These are phyloP conservation scores for Drosophila ogumai DNA, from an alignment of 1,140 invertebrate genomes.

Conservation along the genomic window DNA sequence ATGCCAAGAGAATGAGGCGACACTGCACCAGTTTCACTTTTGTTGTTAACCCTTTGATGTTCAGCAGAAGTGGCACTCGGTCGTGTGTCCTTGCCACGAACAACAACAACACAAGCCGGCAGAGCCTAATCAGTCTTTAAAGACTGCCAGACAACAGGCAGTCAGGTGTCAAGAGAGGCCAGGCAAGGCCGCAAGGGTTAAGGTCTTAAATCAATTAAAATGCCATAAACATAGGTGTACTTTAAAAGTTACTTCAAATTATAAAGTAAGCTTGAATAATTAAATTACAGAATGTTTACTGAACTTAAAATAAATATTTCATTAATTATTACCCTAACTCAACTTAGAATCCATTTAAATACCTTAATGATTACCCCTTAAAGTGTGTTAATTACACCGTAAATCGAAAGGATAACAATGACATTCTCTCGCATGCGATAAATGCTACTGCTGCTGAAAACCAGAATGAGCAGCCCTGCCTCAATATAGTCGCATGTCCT, in stretches of 20 bases:
- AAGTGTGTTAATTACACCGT: slow-evolving; percentile 48
- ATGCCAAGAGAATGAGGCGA: slow-evolving; percentile 24
- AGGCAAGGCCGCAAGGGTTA: background rate
- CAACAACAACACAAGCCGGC: slow-evolving; percentile 27
- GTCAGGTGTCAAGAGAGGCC: slow-evolving; percentile 41
- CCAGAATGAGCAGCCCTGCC: slow-evolving; percentile 65
- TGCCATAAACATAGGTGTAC: slow-evolving; percentile 1
- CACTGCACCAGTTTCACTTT: slow-evolving; percentile 67
- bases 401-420: slow-evolving; percentile 3
- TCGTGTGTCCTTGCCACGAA: slow-evolving; percentile 61
- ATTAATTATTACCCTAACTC: background rate
- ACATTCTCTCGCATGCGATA: slow-evolving; percentile 65
- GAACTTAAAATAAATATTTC: background rate
- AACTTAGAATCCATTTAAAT: slow-evolving; percentile 19
- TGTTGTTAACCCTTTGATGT: slow-evolving; percentile 78
- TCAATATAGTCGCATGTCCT: slow-evolving; percentile 49
- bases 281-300: fast-evolving
- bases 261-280: background rate
- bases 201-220: slow-evolving; percentile 54
- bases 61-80: slow-evolving; percentile 73
- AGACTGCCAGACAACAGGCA: slow-evolving; percentile 9
- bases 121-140: slow-evolving; percentile 67
- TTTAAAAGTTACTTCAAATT: too few relatives aligned
- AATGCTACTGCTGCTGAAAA: slow-evolving; percentile 17
- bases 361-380: slow-evolving; percentile 12